phyloP scores from a whole-genome alignment of 2,797 vertebrate genomes.

The Sebastes iracundus region DNA sequence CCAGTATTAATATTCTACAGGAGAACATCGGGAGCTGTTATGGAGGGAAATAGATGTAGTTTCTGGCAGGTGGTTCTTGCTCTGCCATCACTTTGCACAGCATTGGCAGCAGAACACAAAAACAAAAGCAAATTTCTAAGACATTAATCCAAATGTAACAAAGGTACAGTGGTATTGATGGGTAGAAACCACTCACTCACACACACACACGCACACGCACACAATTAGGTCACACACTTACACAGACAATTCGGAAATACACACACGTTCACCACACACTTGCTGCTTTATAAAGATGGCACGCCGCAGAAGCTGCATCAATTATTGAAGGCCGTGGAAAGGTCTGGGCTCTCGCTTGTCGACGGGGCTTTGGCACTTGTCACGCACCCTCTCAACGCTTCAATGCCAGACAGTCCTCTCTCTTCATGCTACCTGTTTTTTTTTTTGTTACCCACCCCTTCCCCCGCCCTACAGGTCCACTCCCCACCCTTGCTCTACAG shows the following conservation, averaged over 20 bases:
- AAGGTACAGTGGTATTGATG: not conserved
- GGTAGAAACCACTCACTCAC: not conserved
- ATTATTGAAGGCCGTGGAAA: slow-evolving; percentile 80
- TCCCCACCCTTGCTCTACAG: not conserved
- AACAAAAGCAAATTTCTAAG: slow-evolving; percentile 13
- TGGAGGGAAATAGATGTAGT: not conserved
- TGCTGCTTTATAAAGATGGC: slow-evolving; percentile 67
- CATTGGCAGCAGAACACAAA: not conserved
- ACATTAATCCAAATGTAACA: slow-evolving; percentile 1
- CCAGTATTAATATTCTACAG: slow-evolving; percentile 15
- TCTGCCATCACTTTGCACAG: not conserved
- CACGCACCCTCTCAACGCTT: slow-evolving; percentile 59
- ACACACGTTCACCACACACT: slow-evolving; percentile 43
- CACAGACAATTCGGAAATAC: not conserved
- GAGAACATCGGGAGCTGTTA: not conserved
- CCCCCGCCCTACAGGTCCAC: not conserved
- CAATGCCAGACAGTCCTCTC: not conserved
- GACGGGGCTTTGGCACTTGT: slow-evolving; percentile 69
- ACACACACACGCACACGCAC: not conserved
- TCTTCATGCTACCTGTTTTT: slow-evolving; percentile 45
- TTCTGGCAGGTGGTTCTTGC: not conserved
- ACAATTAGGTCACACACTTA: slow-evolving; percentile 19
- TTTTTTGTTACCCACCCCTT: not conserved
- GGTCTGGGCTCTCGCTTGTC: slow-evolving; percentile 70
- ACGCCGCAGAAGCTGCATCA: slow-evolving; percentile 74